Percentiles rank a stretch among this genome's conserved stretches.
phyloP scores from a whole-genome alignment of 64 coral and sea anemone genomes.

The Actinia equina region DNA sequence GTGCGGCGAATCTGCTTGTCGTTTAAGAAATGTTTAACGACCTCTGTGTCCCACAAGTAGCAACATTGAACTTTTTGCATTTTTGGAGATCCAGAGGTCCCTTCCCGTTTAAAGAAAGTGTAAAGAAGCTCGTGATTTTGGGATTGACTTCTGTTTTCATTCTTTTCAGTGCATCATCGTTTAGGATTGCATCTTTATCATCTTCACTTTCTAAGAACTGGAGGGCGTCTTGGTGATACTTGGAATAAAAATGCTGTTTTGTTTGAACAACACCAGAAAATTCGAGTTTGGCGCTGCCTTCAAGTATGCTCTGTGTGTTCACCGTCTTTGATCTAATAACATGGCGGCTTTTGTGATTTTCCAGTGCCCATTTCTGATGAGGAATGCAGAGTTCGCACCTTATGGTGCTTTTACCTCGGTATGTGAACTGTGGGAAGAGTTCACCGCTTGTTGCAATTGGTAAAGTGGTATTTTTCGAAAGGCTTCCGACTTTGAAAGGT shows the following conservation, averaged over 20 bases:
- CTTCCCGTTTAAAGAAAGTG: slow-evolving; percentile 37
- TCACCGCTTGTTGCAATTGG: not conserved
- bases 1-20: slow-evolving; percentile 27
- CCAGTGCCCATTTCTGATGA: not conserved
- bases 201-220: slow-evolving; percentile 20
- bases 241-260: slow-evolving; percentile 23
- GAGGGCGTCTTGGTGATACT: slow-evolving; percentile 32
- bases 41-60: slow-evolving; percentile 33
- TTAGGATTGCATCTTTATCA: not conserved
- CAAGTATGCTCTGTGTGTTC: slow-evolving; percentile 26
- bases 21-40: slow-evolving; percentile 25
- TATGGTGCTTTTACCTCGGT: not conserved
- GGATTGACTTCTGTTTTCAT: not conserved
- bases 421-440: slow-evolving; percentile 17
- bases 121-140: slow-evolving; percentile 22
- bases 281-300: slow-evolving; percentile 31
- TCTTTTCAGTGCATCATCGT: not conserved
- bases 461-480: slow-evolving; percentile 3
- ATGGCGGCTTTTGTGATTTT: slow-evolving; percentile 1
- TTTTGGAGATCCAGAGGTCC: slow-evolving; percentile 31
- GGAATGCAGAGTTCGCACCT: slow-evolving; percentile 24
- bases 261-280: slow-evolving; percentile 46
- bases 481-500: slow-evolving; percentile 7
- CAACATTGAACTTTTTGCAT: slow-evolving; percentile 7
- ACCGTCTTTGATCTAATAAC: slow-evolving; percentile 20